Evolutionary conservation across 2,888 invertebrate genomes (phyloP), one percentile per base, ranked within the genome.

Genomic region (Troides aeacus): DNA sequence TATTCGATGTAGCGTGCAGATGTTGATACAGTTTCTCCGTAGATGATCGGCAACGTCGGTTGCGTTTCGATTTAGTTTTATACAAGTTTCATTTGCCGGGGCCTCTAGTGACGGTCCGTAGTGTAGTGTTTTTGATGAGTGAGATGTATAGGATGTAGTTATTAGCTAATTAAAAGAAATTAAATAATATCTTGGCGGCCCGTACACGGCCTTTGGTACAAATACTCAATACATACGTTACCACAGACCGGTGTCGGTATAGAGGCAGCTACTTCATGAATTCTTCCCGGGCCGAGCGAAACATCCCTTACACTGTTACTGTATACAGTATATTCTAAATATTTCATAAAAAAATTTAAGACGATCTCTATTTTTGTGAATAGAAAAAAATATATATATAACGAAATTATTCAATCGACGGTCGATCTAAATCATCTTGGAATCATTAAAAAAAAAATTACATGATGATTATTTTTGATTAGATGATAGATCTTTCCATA

Each of bases 141-240:
- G 88, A 89, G 87, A 88, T 78, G 81, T 78, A 84, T 46, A 79
- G 78, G 78, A 79, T 82, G 78, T 80, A 78, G 79, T 18, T 66
- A 23, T 81, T 71, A 84, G 84, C 73, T 66, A 71, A 70, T 69
- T 46, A 46, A 2, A 64, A 82, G 80, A 77, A 79, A 53, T 64
- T 72, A 74, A 46, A 46, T 1, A 46, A 46, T 15, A 46, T 15
- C 12, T 46, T 46, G 15, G 12, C 81, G 80, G 81, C 82, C 81
- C 79, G 84, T 82, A 82, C 81, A 81, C 82, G 76, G 83, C 82
- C 84, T 70, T 88, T 85, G 91, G 91, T 90, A 90, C 90, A 91
- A 91, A 91, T 90, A 90, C 90, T 91, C 89, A 87, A 84, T 88
- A 87, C 82, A 82, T 82, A 82, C 82, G 88, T 88, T 89, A 89